phyloP scores from a whole-genome alignment of 2,113 vertebrate species.

The Galbula dea region DNA sequence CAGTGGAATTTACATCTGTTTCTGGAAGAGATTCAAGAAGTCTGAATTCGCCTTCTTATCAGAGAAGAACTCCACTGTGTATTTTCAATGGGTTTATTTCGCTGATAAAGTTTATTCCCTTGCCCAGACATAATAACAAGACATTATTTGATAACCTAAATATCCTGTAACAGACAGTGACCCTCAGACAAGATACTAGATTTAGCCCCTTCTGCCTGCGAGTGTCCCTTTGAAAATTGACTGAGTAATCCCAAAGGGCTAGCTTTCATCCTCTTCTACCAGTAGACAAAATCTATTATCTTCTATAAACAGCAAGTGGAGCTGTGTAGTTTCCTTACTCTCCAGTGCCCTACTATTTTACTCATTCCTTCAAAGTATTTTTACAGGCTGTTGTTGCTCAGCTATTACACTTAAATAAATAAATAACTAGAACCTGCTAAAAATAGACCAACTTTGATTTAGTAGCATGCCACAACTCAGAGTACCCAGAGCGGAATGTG shows the following conservation, averaged over 20 bases:
- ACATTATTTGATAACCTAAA: background rate
- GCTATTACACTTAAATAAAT: background rate
- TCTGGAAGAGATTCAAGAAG: constrained; percentile 57
- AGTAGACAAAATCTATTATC: background rate
- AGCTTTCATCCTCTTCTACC: background rate
- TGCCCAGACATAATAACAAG: background rate
- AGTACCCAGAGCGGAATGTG: background rate
- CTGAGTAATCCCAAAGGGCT: background rate
- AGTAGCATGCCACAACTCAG: background rate
- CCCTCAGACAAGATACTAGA: background rate
- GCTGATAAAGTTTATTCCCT: constrained; percentile 16
- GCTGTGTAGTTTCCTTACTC: background rate
- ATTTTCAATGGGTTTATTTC: background rate
- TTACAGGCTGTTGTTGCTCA: background rate
- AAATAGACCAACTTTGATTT: constrained; percentile 41
- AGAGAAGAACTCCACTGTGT: constrained; percentile 24
- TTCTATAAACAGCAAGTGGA: background rate
- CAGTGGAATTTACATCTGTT: constrained; percentile 56
- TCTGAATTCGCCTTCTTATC: constrained; percentile 38
- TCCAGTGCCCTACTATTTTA: background rate
- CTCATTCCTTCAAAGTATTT: background rate
- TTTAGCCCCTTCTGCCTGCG: background rate
- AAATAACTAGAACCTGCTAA: constrained; percentile 15
- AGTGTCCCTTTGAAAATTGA: background rate
- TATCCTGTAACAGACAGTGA: background rate